Evolutionary conservation across 2,888 invertebrate species (phyloP).

Genomic region (Boloria selene): DNA sequence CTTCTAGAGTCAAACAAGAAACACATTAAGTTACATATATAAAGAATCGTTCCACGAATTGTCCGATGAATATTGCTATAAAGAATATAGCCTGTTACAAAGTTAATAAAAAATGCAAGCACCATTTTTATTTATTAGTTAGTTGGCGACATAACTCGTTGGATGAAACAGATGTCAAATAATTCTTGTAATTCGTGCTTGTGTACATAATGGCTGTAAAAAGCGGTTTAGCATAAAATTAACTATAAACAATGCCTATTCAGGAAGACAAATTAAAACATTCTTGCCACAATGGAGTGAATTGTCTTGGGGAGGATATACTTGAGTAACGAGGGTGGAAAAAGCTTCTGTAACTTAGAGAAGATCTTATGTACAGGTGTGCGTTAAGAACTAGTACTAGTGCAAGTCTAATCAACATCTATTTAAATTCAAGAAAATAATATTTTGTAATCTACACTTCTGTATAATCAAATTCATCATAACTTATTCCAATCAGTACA

Average conservation of each 20-base stretch:
- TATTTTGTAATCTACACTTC: too few species aligned
- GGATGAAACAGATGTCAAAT: conserved; percentile 5
- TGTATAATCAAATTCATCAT: too few species aligned
- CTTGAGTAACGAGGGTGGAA: conserved; percentile 7
- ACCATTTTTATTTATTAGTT: too few species aligned
- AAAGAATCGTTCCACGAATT: too few species aligned
- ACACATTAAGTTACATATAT: too few species aligned
- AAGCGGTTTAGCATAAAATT: conserved; percentile 21
- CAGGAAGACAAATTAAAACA: conserved; percentile 33
- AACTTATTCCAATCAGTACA: too few species aligned
- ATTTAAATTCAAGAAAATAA: too few species aligned
- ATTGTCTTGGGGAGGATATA: conserved; percentile 24
- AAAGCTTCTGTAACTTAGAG: not conserved
- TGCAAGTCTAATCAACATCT: too few species aligned
- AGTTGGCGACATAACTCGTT: not conserved
- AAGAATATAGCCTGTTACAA: too few species aligned
- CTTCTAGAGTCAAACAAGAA: too few species aligned
- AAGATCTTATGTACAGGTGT: conserved; percentile 6
- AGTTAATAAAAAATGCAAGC: too few species aligned
- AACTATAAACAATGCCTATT: conserved; percentile 29
- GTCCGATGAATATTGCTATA: too few species aligned
- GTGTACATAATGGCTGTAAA: not conserved
- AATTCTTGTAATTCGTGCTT: conserved; percentile 18
- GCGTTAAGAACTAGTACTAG: not conserved
- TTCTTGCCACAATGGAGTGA: conserved; percentile 21